phyloP scores from a whole-genome alignment of 1,140 invertebrate genomes.

The Lasaia peninsularis region DNA sequence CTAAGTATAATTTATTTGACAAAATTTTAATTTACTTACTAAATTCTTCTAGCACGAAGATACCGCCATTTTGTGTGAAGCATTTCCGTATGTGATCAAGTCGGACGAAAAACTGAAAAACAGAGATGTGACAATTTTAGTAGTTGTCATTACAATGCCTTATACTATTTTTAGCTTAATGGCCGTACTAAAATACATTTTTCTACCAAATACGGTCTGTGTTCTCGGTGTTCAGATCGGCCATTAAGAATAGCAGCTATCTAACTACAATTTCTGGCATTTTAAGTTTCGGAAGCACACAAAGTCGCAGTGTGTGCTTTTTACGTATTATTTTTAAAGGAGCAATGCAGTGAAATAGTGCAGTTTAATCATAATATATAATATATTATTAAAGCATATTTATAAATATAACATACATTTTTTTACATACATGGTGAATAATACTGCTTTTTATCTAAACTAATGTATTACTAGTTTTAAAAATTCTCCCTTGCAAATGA shows the following conservation, averaged over 20 bases:
- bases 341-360: too few relatives aligned
- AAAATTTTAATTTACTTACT: slow-evolving; percentile 84
- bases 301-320: too few relatives aligned
- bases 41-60: slow-evolving; percentile 99
- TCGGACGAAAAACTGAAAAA: slow-evolving; percentile 98
- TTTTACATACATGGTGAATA: too few relatives aligned
- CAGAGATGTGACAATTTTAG: slow-evolving; percentile 26
- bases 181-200: too few relatives aligned
- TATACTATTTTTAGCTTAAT: neutral
- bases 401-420: too few relatives aligned
- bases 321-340: too few relatives aligned
- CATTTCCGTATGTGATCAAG: slow-evolving; percentile 99
- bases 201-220: too few relatives aligned
- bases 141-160: neutral
- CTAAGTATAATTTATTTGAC: slow-evolving; percentile 9
- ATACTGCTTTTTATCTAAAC: too few relatives aligned
- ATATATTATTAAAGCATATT: too few relatives aligned
- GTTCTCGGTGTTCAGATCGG: neutral
- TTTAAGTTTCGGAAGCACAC: neutral
- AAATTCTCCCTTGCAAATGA: too few relatives aligned
- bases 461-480: too few relatives aligned
- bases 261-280: neutral
- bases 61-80: slow-evolving; percentile 98
- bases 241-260: neutral
- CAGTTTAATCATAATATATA: too few relatives aligned